Conservation (phyloP, 2,113 vertebrate genomes). For the Corvus moneduloides region DNA sequence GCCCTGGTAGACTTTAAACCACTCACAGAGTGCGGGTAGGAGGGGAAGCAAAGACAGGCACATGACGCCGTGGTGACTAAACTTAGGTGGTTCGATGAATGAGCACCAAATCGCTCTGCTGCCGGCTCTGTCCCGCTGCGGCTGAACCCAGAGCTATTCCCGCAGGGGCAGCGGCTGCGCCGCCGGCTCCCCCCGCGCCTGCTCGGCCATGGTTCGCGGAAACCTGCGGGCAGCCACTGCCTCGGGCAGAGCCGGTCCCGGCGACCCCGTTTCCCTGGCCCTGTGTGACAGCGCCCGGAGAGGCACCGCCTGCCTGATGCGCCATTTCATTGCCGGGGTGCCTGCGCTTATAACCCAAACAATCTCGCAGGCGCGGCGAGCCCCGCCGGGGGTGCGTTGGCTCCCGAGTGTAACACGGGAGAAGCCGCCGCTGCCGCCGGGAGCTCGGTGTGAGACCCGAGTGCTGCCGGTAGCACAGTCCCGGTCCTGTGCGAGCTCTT, state of each 20-base stretch:
- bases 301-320: rapidly evolving
- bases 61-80: neutral
- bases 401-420: neutral
- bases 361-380: neutral
- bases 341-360: rapidly evolving
- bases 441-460: neutral
- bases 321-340: rapidly evolving
- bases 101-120: neutral
- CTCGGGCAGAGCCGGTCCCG: neutral
- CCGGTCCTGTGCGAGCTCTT: neutral
- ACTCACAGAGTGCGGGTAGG: neutral
- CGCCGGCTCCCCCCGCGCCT: rapidly evolving
- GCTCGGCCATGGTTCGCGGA: rapidly evolving
- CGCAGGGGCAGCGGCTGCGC: neutral
- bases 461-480: neutral
- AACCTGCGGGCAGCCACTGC: neutral
- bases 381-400: neutral
- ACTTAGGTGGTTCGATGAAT: rapidly evolving
- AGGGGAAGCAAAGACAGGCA: neutral
- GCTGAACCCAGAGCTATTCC: neutral
- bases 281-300: neutral
- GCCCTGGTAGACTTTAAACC: neutral
- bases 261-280: neutral
- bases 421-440: neutral
- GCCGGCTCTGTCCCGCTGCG: neutral